Percentiles rank a stretch among this genome's conserved stretches.
Evolutionary conservation across 2,888 invertebrate species (phyloP).

Genomic region (Mesochorus sp.): DNA sequence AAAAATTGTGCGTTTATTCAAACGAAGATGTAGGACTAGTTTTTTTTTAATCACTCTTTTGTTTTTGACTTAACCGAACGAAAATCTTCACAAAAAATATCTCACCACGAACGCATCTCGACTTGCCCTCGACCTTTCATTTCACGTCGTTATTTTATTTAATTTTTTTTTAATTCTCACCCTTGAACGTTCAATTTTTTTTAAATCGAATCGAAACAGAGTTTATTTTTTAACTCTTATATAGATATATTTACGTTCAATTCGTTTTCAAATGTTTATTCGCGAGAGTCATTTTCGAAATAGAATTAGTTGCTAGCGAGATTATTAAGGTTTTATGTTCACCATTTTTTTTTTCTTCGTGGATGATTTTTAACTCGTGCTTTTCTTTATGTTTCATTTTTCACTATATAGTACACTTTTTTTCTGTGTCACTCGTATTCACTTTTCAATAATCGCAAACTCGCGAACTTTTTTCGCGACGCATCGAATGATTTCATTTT

Average conservation of each 20-base stretch:
- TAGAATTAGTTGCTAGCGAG: background rate
- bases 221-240: background rate
- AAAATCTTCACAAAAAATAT: slow-evolving; percentile 8
- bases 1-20: slow-evolving; percentile 82
- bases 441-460: background rate
- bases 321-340: background rate
- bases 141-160: too few relatives aligned
- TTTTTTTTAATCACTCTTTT: slow-evolving; percentile 28
- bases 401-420: background rate
- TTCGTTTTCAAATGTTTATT: background rate
- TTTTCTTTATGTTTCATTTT: background rate
- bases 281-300: background rate
- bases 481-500: background rate
- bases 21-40: slow-evolving; percentile 76
- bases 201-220: background rate
- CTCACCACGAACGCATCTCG: slow-evolving; percentile 16
- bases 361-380: background rate
- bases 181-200: background rate
- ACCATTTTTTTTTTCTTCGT: background rate
- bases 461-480: background rate
- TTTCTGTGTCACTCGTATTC: background rate
- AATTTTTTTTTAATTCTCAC: background rate
- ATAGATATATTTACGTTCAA: background rate
- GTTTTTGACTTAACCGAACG: slow-evolving; percentile 15
- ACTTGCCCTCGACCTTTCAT: background rate